Evolutionary conservation across 2,888 invertebrate species (phyloP), one percentile per base, ranked within the genome.

Genomic region (Mechanitis mazaeus): DNA sequence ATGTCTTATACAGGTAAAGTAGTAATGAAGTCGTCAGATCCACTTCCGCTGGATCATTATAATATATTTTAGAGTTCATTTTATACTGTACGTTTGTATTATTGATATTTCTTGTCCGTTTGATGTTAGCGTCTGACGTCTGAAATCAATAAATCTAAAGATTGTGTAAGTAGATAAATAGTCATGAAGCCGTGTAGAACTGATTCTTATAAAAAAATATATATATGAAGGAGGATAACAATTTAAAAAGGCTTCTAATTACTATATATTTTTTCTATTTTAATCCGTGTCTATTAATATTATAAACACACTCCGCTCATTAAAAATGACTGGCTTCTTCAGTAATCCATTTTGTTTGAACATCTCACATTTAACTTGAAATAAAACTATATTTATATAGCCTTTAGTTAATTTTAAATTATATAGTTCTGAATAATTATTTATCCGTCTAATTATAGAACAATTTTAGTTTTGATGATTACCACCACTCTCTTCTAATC

Each of bases 11-110:
- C 85, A 87, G 87, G 87, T 87, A 83, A 50, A 81, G 78, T 77
- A 76, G 81, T 84, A 83, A 88, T 87, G 85, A 85, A 85, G 84
- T 83, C 85, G 76, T 86, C 85, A 86, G 79, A 84, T 85, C 80
- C 82, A 75, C 71, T 78, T 77, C 75, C 77, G 75, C 72, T 72
- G 76, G 79, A 81, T 85, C 84, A 79, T 86, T 84, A 84, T 81
- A 82, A 84, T 83, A 77, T 50, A 50, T 50, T 20, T 31, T 76
- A 75, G 73, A 76, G 73, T 72, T 59, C 74, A 77, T 75, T 71
- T 69, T 65, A 50, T 50, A 50, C 28, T 7, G 9, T 31, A 11
- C 9, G 6, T 7, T 50, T 9, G 11, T 28, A 50, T 50, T 50
- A 28, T 50, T 50, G 50, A 50, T 50, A 50, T 50, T 50, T 50